Conservation (phyloP, 2,797 vertebrate genomes). For the Aselliscus stoliczkanus region DNA sequence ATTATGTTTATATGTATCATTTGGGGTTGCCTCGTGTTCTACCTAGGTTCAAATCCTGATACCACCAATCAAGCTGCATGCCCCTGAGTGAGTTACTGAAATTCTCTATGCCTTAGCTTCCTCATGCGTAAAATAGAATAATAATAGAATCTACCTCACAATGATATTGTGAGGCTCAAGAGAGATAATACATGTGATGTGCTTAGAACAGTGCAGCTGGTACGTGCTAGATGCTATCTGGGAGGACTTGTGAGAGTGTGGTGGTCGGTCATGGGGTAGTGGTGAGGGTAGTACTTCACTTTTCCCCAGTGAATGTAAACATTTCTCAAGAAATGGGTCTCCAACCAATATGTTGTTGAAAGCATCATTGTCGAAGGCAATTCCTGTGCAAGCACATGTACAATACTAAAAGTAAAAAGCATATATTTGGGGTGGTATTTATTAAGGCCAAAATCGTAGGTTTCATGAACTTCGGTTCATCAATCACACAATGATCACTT, state of each 20-base stretch:
- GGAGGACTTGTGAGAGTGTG: not conserved
- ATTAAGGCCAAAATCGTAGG: not conserved
- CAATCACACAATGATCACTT: not conserved
- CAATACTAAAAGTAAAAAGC: not conserved
- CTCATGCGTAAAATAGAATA: not conserved
- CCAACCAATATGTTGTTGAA: not conserved
- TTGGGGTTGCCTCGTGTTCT: not conserved
- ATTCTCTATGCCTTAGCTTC: not conserved
- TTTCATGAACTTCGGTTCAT: not conserved
- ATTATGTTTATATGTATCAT: not conserved
- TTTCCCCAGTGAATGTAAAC: not conserved
- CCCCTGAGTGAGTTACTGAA: not conserved
- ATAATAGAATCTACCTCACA: not conserved
- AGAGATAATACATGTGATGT: not conserved
- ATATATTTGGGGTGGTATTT: not conserved
- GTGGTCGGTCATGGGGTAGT: not conserved
- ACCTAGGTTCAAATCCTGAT: not conserved
- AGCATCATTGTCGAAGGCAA: not conserved
- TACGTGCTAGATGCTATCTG: not conserved
- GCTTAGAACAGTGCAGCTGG: not conserved
- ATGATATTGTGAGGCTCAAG: not conserved
- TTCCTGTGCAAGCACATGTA: not conserved
- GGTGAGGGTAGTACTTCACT: not conserved
- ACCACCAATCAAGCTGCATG: not conserved
- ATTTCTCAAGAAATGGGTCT: not conserved